Base-by-base conservation (phyloP, 2,888 invertebrate species). In the Ctenicera cuprea region DNA sequence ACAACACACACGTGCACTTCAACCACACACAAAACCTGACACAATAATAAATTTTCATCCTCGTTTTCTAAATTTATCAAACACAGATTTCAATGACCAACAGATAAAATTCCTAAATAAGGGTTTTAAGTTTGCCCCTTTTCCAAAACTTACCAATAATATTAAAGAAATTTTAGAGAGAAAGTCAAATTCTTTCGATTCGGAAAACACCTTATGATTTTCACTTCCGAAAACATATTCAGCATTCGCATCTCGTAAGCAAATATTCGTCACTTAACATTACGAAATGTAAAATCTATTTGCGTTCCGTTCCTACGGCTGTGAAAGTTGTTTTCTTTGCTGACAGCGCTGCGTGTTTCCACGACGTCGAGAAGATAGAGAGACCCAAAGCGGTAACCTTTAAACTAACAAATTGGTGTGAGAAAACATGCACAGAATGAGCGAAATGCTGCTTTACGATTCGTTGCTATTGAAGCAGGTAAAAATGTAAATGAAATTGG, bases 271-370 rank as follows among this genome's bases (percentile, higher is more conserved):
- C 65, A 66, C 65, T 66, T 52, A 66, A 52, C 50, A 66, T 37
- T 52, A 33, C 52, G 54, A 66, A 66, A 66, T 66, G 65, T 66
- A 66, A 66, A 66, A 66, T 66, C 65, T 66, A 66, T 66, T 66
- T 66, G 41, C 52, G 54, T 66, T 66, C 37, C 52, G 52, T 38
- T 66, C 22, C 65, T 54, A 66, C 65, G 52, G 11, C 52, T 66
- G 65, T 54, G 65, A 65, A 65, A 66, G 65, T 66, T 66, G 65
- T 66, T 66, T 66, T 66, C 65, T 52, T 66, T 66, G 38, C 54
- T 66, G 64, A 65, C 64, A 65, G 64, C 45, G 50, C 52, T 33
- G 50, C 64, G 50, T 65, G 65, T 66, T 66, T 66, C 38, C 54
- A 54, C 20, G 65, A 54, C 50, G 38, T 38, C 33, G 22, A 66